Base-by-base conservation (phyloP, 2,888 invertebrate species). In the Baccha elongata region DNA sequence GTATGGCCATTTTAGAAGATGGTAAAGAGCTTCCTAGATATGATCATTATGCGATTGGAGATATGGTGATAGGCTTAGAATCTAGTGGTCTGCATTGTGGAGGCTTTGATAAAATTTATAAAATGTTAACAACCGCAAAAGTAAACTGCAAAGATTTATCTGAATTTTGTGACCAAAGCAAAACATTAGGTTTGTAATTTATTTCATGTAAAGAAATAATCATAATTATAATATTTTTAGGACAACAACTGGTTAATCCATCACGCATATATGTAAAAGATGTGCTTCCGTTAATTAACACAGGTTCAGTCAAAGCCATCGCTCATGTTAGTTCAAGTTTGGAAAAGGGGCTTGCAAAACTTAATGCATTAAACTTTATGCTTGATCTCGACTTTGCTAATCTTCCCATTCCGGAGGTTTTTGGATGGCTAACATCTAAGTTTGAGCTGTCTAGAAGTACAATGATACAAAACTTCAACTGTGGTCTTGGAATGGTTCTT, bases 301-400 rank as follows among this genome's bases (percentile, higher is more conserved):
- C 85, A 1, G 92, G 93, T 1, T 91, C 94, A 50, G 92, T 99
- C 1, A 98, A 98, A 88, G 97, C 95, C 0, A 92, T 97, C 85
- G 97, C 98, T 0, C 99, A 99, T 88, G 97, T 99, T 71, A 98
- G 97, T 0, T 98, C 98, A 0, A 99, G 99, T 0, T 91, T 99
- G 2, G 89, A 94, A 4, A 97, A 97, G 90, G 99, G 98, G 88
- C 94, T 99, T 53, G 95, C 96, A 0, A 92, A 99, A 79, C 93
- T 98, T 44, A 91, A 99, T 67, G 96, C 97, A 0, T 89, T 92
- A 0, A 91, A 92, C 7, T 90, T 95, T 21, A 93, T 92, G 35
- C 95, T 94, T 0, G 91, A 91, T 60, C 86, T 97, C 75, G 94
- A 97, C 89, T 96, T 96, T 19, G 91, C 90, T 0, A 93, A 92